phyloP scores from a whole-genome alignment of 2,888 invertebrate species.

The Tiphia femorata region DNA sequence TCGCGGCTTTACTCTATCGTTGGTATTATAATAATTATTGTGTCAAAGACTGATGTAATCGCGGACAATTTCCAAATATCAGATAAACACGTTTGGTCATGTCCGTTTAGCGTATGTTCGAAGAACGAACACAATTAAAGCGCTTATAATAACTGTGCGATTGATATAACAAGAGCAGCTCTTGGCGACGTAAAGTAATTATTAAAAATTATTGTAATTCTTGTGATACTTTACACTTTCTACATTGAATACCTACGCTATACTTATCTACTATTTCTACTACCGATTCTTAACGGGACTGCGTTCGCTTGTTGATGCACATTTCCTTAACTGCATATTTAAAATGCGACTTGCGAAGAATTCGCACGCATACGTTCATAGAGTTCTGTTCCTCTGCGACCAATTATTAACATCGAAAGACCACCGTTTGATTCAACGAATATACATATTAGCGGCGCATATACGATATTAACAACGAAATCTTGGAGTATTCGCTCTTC shows the following conservation, averaged over 20 bases:
- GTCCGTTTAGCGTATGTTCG: slow-evolving; percentile 11
- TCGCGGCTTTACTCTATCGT: slow-evolving; percentile 38
- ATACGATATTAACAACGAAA: slow-evolving; percentile 51
- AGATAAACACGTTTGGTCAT: slow-evolving; percentile 18
- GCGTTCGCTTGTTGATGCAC: slow-evolving; percentile 43
- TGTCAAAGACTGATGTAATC: slow-evolving; percentile 59
- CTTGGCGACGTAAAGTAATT: slow-evolving; percentile 38
- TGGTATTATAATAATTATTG: slow-evolving; percentile 46
- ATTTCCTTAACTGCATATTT: slow-evolving; percentile 4
- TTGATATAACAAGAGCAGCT: slow-evolving; percentile 30
- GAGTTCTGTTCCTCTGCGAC: slow-evolving; percentile 20
- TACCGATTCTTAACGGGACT: slow-evolving; percentile 31
- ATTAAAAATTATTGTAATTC: slow-evolving; percentile 52
- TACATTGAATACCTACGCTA: slow-evolving; percentile 62
- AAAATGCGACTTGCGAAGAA: too few species aligned
- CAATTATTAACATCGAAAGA: slow-evolving; percentile 55
- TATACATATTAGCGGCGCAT: slow-evolving; percentile 29
- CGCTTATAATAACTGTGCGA: slow-evolving; percentile 39
- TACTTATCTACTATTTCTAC: slow-evolving; percentile 53
- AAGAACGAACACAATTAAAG: slow-evolving; percentile 23
- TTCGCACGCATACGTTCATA: neutral
- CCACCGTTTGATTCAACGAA: slow-evolving; percentile 49
- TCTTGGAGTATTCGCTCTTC: slow-evolving; percentile 20
- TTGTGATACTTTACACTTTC: slow-evolving; percentile 67
- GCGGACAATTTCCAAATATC: slow-evolving; percentile 37